Evolutionary conservation across 2,113 vertebrate species (phyloP).

Genomic region (Alligator mississippiensis): DNA sequence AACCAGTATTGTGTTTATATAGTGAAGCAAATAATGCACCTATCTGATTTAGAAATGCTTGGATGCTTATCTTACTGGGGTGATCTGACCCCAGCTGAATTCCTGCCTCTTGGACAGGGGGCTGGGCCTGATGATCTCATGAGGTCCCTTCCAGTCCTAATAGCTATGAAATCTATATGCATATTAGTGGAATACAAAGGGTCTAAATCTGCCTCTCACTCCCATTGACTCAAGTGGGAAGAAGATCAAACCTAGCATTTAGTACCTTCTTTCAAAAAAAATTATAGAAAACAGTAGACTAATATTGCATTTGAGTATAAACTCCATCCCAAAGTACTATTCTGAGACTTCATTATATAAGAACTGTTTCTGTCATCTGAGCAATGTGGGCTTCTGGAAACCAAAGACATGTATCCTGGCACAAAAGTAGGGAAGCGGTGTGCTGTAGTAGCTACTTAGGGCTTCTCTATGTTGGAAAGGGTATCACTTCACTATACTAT

Average conservation of each 20-base stretch:
- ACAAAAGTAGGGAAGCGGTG: neutral
- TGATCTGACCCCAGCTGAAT: too few species aligned
- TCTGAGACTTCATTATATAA: neutral
- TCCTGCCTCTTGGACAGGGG: too few species aligned
- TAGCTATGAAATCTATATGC: too few species aligned
- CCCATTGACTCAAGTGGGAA: neutral
- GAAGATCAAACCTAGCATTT: rapidly evolving
- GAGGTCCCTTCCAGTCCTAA: too few species aligned
- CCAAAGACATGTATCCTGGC: neutral
- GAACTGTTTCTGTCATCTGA: neutral
- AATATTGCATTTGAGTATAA: neutral
- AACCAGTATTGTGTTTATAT: too few species aligned
- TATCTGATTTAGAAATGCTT: too few species aligned
- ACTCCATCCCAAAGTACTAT: neutral
- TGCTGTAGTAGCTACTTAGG: neutral
- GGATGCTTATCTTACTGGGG: too few species aligned
- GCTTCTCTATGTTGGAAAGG: neutral
- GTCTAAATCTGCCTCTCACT: neutral
- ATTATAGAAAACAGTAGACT: neutral
- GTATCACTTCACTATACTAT: neutral
- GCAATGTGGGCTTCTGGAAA: neutral
- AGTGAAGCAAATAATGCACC: too few species aligned
- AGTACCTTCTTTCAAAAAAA: neutral
- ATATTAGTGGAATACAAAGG: neutral
- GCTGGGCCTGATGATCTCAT: too few species aligned